phyloP scores from a whole-genome alignment of 2,888 invertebrate genomes.

The Caenorhabditis panamensis region DNA sequence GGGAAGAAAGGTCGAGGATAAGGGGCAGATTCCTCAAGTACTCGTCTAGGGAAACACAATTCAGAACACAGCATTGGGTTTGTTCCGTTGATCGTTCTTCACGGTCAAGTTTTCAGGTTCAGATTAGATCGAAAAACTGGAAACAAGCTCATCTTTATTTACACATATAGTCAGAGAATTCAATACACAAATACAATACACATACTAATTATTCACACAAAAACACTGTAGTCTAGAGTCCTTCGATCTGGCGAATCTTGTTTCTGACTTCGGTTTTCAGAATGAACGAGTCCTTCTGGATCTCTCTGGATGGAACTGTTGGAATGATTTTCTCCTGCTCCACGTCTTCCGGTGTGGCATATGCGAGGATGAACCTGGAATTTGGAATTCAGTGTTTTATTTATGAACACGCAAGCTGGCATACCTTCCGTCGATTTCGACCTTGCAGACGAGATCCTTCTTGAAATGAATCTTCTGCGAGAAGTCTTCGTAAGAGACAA shows the following conservation, averaged over 20 bases:
- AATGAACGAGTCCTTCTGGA: conserved; percentile 55
- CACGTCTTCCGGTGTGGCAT: conserved; percentile 65
- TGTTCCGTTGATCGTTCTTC: background rate
- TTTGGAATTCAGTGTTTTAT: conserved; percentile 1
- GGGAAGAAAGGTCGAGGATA: background rate
- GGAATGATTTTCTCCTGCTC: conserved; percentile 62
- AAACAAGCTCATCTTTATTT: conserved; percentile 49
- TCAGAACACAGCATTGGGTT: background rate
- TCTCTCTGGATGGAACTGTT: conserved; percentile 51
- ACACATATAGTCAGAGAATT: conserved; percentile 35
- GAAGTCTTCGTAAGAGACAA: conserved; percentile 71
- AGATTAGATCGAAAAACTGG: background rate
- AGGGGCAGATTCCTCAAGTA: too few species aligned
- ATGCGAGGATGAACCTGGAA: conserved; percentile 67
- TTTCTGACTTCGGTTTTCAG: conserved; percentile 47
- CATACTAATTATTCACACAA: background rate
- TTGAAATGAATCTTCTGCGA: conserved; percentile 74
- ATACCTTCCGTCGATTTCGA: conserved; percentile 70
- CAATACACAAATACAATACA: conserved; percentile 8
- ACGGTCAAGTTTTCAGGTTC: background rate
- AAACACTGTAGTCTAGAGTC: conserved; percentile 5
- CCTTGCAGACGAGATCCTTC: conserved; percentile 72
- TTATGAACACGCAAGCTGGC: conserved; percentile 11
- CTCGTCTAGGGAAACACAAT: background rate
- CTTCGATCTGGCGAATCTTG: conserved; percentile 40